A percentile compares a stretch with the other conserved stretches of the same genome.
phyloP scores from a whole-genome alignment of 2,888 invertebrate species.

The Trichopoda pennipes region DNA sequence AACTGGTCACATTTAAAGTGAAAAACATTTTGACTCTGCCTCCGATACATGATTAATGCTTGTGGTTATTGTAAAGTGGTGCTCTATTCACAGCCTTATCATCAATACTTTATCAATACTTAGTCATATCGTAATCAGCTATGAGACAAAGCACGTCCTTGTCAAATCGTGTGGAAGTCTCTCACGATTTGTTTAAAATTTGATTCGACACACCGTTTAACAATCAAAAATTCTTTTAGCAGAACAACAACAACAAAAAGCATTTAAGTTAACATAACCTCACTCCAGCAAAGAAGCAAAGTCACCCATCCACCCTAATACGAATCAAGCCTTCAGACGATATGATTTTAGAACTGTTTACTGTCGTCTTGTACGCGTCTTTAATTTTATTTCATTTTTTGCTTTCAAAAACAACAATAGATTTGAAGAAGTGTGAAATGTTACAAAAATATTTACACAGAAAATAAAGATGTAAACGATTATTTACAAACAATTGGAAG shows the following conservation, averaged over 20 bases:
- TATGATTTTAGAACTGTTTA: slow-evolving; percentile 52
- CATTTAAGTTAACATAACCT: slow-evolving; percentile 1
- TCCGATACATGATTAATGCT: too few species aligned
- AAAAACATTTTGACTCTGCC: too few species aligned
- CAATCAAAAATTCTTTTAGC: background rate
- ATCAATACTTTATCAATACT: too few species aligned
- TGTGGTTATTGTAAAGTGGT: background rate
- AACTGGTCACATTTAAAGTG: too few species aligned
- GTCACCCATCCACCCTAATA: background rate
- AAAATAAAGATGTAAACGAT: slow-evolving; percentile 73
- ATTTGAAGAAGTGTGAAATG: slow-evolving; percentile 71
- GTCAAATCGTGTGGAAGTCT: background rate
- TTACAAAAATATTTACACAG: slow-evolving; percentile 77
- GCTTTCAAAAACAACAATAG: slow-evolving; percentile 55
- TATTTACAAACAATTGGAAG: slow-evolving; percentile 48
- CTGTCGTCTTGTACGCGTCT: slow-evolving; percentile 44
- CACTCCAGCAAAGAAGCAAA: slow-evolving; percentile 1
- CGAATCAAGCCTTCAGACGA: slow-evolving; percentile 12
- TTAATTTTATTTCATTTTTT: slow-evolving; percentile 34
- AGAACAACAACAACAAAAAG: too few species aligned
- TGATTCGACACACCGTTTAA: background rate
- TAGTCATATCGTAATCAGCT: too few species aligned
- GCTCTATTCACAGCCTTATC: background rate
- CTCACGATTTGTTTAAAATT: background rate
- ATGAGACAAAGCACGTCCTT: too few species aligned